Percentiles rank a stretch among this genome's conserved stretches.
phyloP scores from a whole-genome alignment of 1,140 invertebrate genomes.

The Helicorthomorpha holstii region DNA sequence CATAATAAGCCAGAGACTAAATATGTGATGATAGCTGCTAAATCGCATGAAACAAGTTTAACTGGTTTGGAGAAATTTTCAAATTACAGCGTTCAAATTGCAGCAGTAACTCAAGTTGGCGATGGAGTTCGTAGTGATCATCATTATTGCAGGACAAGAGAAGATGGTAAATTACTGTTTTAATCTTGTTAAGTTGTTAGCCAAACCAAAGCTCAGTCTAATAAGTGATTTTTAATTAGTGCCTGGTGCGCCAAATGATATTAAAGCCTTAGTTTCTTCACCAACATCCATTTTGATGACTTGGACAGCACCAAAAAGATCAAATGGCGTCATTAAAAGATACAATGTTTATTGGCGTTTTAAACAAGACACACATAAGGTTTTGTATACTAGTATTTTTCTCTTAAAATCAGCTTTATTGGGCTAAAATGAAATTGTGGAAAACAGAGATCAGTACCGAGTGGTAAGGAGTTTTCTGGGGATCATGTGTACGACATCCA shows the following conservation, averaged over 20 bases:
- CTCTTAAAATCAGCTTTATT: no score
- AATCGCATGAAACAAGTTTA: slow-evolving; percentile 20
- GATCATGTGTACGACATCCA: slow-evolving; percentile 49
- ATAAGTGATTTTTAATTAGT: slow-evolving; percentile 34
- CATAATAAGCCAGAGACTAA: neutral
- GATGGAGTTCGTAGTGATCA: slow-evolving; percentile 27
- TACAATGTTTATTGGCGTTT: slow-evolving; percentile 26
- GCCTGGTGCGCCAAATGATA: slow-evolving; percentile 74
- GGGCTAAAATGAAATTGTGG: no score
- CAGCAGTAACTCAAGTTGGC: slow-evolving; percentile 29
- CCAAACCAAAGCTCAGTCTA: neutral
- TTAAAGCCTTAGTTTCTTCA: slow-evolving; percentile 84
- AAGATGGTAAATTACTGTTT: slow-evolving; percentile 25
- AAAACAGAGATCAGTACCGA: neutral
- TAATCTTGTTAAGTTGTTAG: neutral
- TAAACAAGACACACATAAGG: slow-evolving; percentile 3
- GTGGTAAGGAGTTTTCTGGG: neutral
- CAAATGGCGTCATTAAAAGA: slow-evolving; percentile 28
- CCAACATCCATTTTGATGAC: slow-evolving; percentile 40
- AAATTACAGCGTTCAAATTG: slow-evolving; percentile 31
- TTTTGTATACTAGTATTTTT: no score
- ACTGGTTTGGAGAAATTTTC: slow-evolving; percentile 26
- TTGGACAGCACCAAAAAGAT: slow-evolving; percentile 27
- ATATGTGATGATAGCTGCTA: neutral
- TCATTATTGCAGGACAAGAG: slow-evolving; percentile 25